Base-by-base conservation (phyloP, 2,797 vertebrate genomes). In the Xiphorhynchus erythropygius region DNA sequence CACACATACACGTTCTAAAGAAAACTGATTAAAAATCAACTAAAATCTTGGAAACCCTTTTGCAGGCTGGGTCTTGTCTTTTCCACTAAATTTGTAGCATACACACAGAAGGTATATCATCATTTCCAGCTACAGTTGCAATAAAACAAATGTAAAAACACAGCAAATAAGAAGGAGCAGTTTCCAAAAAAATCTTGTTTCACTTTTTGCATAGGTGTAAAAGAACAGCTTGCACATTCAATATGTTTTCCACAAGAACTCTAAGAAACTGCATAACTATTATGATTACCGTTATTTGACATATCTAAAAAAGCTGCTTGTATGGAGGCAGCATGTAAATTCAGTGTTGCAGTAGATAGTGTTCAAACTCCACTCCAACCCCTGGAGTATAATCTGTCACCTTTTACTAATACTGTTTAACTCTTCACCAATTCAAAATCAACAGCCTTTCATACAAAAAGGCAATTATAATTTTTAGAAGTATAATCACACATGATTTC, bases 1-100 rank as follows among this genome's bases (percentile, higher is more conserved):
- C 4, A 46, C 10, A 44, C 1, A 39, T 3, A 56, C 0, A 0
- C 12, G 17, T 57, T 80, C 30, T 47, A 60, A 71, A 44, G 35
- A 33, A 88, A 92, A 75, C 9, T 3, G 18, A 60, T 17, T 59
- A 37, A 49, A 92, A 75, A 11, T 1, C 19, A 82, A 41, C 11
- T 35, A 30, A 80, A 71, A 67, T 10, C 37, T 35, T 37, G n/a
- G 56, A 86, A 94, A 68, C 47, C 24, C 3, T 33, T 86, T 55
- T 57, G 52, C 39, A 67, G 57, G 41, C 59, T 80, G 15, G 7
- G 24, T 55, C 35, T 81, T 84, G 24, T 55, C 35, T 81, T 84
- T 78, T 68, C 64, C 71, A 80, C 35, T 70, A 64, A 33, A 74
- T 60, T 67, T 57, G 37, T 60, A 57, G 22, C 5, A 12, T 27